Evolutionary conservation across 2,113 vertebrate genomes (phyloP), one percentile per base, ranked within the genome.

Genomic region (Uropsilus gracilis): DNA sequence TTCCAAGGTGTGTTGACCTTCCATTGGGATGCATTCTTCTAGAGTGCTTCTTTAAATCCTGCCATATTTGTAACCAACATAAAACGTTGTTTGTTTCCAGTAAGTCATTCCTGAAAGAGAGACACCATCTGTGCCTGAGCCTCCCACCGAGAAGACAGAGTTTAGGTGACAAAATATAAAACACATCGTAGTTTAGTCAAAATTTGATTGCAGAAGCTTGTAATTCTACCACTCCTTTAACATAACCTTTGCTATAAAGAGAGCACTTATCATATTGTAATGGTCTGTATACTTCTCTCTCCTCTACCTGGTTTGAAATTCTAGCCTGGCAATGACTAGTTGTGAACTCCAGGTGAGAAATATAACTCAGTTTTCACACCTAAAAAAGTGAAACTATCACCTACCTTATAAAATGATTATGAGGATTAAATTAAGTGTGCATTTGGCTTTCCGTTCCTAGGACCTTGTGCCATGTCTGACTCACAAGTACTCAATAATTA

Each of bases 341-440:
- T 48, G 0, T 83, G 30, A 37, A 63, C 37, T 28, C 26, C 91
- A 26, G 11, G 6, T 37, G 57, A 75, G 53, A 46, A 72, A 12
- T 64, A 68, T 81, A 78, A 68, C 50, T 93, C 72, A 37, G 16
- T 95, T 90, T 66, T 78, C 28, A 76, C 12, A 83, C 34, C 34
- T 78, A 13, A 32, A 46, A 42, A 77, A 86, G 24, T 61, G 55
- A 34, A 13, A n/a, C 63, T 32, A 48, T 20, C 53, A 71, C 5
- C 22, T 48, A 11, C 24, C 22, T 71, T 17, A 30, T 13, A 39
- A 44, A 57, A 46, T 69, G 76, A 50, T 24, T 44, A 32, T 68
- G 34, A 86, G 46, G 42, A 77, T 37, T 78, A 42, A 90, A 55
- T 66, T 50, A 50, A 10, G 34, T 22, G 26, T 63, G 14, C 3